These are phyloP conservation scores for Eudyptes chrysolophus DNA, from an alignment of 2,113 vertebrate species.

Conservation along the genomic window DNA sequence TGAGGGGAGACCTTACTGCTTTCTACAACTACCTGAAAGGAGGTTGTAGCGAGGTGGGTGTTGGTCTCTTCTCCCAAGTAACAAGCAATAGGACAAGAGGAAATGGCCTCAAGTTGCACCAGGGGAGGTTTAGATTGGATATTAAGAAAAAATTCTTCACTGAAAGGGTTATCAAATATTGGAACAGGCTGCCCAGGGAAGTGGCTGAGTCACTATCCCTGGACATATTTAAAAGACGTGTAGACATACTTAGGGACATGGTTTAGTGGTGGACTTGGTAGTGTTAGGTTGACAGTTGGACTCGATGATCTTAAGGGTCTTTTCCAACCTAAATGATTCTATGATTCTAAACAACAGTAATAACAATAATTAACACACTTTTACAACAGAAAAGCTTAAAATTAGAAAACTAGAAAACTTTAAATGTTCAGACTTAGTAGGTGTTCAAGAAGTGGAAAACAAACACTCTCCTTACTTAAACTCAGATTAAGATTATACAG, in stretches of 20 bases:
- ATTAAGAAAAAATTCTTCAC: background rate
- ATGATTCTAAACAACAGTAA: background rate
- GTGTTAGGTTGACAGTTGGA: background rate
- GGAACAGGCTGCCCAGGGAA: background rate
- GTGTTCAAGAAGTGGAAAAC: background rate
- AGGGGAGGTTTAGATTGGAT: background rate
- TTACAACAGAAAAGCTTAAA: background rate
- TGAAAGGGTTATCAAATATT: background rate
- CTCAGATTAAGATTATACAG: background rate
- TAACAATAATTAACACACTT: background rate
- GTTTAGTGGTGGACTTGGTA: background rate
- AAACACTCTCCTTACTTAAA: background rate
- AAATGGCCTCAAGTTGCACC: rapidly evolving
- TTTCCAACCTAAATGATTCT: background rate
- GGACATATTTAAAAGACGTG: background rate
- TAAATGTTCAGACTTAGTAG: background rate
- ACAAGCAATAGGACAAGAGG: background rate
- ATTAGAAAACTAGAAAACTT: background rate
- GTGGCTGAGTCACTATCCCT: background rate
- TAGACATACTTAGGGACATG: too few relatives aligned
- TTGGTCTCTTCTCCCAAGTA: background rate
- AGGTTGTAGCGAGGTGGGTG: rapidly evolving
- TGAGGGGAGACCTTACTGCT: rapidly evolving
- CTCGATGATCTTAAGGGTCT: background rate
- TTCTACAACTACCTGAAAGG: background rate